These are phyloP conservation scores for Mormyrus proboscirostris DNA, from an alignment of 2,797 vertebrate species.

Conservation along the genomic window DNA sequence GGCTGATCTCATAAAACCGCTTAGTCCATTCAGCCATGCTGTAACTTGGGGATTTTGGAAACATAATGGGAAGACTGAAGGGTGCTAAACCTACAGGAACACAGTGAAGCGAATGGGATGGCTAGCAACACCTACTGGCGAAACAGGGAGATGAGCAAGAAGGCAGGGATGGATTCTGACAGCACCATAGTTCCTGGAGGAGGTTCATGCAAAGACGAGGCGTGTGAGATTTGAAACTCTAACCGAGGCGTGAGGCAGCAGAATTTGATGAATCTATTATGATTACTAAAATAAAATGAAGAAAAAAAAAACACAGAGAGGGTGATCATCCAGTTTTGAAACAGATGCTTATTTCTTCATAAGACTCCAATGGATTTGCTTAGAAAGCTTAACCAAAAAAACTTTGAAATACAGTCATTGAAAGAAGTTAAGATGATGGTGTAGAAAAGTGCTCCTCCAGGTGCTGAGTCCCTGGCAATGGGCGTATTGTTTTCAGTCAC, in stretches of 20 bases:
- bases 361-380: not conserved
- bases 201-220: not conserved
- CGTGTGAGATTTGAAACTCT: not conserved
- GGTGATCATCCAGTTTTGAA: not conserved
- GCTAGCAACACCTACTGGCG: not conserved
- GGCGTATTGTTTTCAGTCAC: not conserved
- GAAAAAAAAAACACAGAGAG: not conserved
- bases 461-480: not conserved
- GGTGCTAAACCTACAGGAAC: not conserved
- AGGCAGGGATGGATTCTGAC: not conserved
- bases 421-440: not conserved
- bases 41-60: not conserved
- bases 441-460: not conserved
- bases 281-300: not conserved
- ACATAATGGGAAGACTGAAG: not conserved
- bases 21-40: not conserved
- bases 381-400: not conserved
- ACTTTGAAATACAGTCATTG: not conserved
- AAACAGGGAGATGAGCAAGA: not conserved
- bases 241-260: not conserved
- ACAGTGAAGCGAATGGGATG: not conserved
- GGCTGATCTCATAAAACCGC: not conserved
- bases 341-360: not conserved
- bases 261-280: not conserved
- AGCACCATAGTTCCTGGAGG: not conserved